Conservation (phyloP, 2,113 vertebrate species). For the Axis porcinus region DNA sequence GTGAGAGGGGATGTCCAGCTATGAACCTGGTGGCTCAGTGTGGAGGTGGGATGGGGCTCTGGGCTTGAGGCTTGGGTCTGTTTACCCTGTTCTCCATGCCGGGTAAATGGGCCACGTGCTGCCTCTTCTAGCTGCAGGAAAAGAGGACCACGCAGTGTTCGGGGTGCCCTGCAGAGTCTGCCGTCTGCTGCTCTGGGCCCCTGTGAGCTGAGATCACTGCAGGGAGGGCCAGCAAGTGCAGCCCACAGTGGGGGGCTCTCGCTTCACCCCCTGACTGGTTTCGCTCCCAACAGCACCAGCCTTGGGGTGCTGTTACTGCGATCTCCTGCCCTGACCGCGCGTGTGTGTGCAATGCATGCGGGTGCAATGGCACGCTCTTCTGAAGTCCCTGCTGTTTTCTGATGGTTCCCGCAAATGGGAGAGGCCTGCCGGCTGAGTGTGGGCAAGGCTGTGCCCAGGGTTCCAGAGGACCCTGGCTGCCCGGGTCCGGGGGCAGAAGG, state of each 20-base stretch:
- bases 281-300: rapidly evolving
- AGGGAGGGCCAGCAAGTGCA: not conserved
- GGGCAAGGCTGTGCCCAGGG: not conserved
- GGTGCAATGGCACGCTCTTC: not conserved
- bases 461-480: not conserved
- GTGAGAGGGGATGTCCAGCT: not conserved
- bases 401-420: not conserved
- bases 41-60: not conserved
- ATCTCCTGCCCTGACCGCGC: not conserved
- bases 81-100: not conserved
- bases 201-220: not conserved
- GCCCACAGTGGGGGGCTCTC: not conserved
- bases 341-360: rapidly evolving
- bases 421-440: not conserved
- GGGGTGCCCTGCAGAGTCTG: not conserved
- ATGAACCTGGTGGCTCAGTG: not conserved
- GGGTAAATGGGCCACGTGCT: not conserved
- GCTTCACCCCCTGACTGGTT: not conserved
- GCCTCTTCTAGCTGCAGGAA: not conserved
- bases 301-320: not conserved
- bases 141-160: not conserved
- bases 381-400: not conserved
- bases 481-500: not conserved
- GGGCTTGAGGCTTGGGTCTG: not conserved
- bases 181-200: rapidly evolving